These are phyloP conservation scores for Merodon equestris DNA, from an alignment of 2,888 invertebrate genomes.

Conservation along the genomic window DNA sequence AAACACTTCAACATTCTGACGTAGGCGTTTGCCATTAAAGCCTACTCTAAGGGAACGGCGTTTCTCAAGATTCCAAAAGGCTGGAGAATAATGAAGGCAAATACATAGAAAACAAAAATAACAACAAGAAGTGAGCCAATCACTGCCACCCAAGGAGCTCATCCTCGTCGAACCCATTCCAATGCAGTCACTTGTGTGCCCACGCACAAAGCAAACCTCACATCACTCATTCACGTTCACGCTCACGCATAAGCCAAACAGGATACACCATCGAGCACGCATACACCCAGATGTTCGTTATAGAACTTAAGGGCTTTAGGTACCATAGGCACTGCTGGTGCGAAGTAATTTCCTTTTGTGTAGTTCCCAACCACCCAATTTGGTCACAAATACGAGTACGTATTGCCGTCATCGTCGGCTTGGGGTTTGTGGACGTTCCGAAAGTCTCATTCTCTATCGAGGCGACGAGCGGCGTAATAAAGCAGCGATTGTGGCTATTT, in stretches of 20 bases:
- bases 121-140: conserved; percentile 22
- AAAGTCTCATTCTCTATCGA: conserved; percentile 15
- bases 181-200: not conserved
- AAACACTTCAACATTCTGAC: conserved; percentile 21
- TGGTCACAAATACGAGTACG: conserved; percentile 28
- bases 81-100: not conserved
- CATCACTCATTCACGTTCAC: conserved; percentile 39
- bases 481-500: conserved; percentile 27
- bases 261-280: conserved; percentile 3
- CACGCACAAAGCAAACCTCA: not conserved
- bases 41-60: not conserved
- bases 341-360: conserved; percentile 62
- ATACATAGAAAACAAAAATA: not conserved
- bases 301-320: no score
- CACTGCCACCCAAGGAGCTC: conserved; percentile 16
- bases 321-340: conserved; percentile 40
- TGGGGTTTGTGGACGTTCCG: no score
- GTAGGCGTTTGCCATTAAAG: conserved; percentile 34
- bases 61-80: conserved; percentile 19
- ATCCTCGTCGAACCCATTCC: conserved; percentile 9
- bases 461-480: not conserved
- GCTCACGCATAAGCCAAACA: conserved; percentile 10
- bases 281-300: no score
- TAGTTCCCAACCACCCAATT: conserved; percentile 55
- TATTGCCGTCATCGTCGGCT: no score